Percentiles rank a stretch among this genome's conserved stretches.
These are phyloP conservation scores for Streblospio benedicti DNA, from an alignment of 1,140 invertebrate genomes.

Conservation along the genomic window DNA sequence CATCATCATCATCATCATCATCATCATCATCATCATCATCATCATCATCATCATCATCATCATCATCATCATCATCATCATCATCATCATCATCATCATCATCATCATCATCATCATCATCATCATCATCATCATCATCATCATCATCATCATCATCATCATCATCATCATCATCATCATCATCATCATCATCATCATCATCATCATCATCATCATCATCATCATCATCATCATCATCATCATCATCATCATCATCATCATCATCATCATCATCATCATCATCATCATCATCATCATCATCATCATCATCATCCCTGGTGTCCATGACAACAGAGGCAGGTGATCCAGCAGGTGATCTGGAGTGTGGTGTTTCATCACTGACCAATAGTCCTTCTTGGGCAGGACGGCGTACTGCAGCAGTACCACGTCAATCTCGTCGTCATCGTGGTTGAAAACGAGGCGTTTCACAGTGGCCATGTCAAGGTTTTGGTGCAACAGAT, in stretches of 20 bases:
- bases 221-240: constrained; percentile 1
- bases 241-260: neutral
- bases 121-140: neutral
- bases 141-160: neutral
- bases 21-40: neutral
- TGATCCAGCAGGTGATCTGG: too few relatives aligned
- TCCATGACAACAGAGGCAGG: too few relatives aligned
- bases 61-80: neutral
- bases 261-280: neutral
- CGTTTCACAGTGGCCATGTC: too few relatives aligned
- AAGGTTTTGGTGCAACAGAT: too few relatives aligned
- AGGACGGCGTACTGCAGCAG: too few relatives aligned
- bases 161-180: constrained; percentile 1
- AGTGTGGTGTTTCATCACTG: too few relatives aligned
- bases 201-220: neutral
- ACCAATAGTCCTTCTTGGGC: too few relatives aligned
- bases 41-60: constrained; percentile 1
- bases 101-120: constrained; percentile 1
- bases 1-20: neutral
- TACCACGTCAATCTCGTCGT: too few relatives aligned
- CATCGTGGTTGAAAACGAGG: too few relatives aligned
- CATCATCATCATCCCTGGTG: neutral
- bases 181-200: neutral
- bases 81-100: neutral
- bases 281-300: constrained; percentile 1